Base-by-base conservation (phyloP, 2,113 vertebrate genomes). In the Egretta garzetta region DNA sequence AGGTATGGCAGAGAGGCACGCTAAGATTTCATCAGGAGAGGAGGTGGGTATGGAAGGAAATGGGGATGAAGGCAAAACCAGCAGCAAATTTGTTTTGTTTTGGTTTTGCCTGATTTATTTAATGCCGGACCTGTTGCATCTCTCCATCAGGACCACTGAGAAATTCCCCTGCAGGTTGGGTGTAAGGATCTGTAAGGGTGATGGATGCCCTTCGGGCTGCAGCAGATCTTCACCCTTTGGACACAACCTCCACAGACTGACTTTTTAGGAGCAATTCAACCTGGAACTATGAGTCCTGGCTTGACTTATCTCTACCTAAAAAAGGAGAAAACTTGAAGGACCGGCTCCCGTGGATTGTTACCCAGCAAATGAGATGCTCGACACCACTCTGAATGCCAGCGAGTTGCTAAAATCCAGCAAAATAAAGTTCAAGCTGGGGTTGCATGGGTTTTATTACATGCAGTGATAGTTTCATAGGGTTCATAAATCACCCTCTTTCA, bases 401-500 rank as follows among this genome's bases (percentile, higher is more conserved):
- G 4, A 88, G 62, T 39, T 83, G 53, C 70, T 97, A 93, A 93
- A 96, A 75, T 41, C 68, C 83, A 88, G 56, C 64, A 77, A 94
- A 91, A 95, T 72, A 58, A 92, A 91, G 90, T 28, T 74, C 52
- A 62, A 41, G 77, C 59, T 79, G 88, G 74, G 91, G 80, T 68
- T 80, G n/a, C 58, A 39, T 30, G 47, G 92, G 77, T 77, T 90
- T 97, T 96, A 73, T 97, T 94, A 79, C 67, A 88, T 20, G 11
- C 84, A 63, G 59, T 23, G 67, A 79, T 70, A 52, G 88, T 67
- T 97, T 94, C 91, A 95, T 24, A 75, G 50, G 53, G 90, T 90
- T 94, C 90, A 86, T 97, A 96, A 97, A 98, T 97, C 97, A 93
- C 60, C 28, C 26, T 37, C 2, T 81, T 95, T 74, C 41, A 8